Percentiles rank a stretch among this genome's conserved stretches.
Conservation (phyloP, 2,113 vertebrate genomes). For the Scomber colias region DNA sequence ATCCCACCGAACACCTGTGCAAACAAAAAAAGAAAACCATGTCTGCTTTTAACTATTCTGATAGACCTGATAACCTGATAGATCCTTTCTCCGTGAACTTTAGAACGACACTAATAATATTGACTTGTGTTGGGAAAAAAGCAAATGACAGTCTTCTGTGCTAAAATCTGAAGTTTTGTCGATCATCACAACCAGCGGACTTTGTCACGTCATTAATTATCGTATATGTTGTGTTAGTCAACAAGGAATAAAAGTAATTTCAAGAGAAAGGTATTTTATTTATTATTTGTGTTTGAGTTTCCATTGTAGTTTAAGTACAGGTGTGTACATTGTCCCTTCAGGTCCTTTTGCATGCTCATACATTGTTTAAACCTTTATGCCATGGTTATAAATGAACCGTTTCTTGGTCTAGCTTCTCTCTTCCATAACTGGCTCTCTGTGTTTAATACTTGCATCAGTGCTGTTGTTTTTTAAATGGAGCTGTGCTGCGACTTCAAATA, state of each 20-base stretch:
- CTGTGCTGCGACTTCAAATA: constrained; percentile 38
- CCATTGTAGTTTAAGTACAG: neutral
- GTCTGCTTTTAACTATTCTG: neutral
- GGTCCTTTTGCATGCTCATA: neutral
- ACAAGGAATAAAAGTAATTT: too few relatives aligned
- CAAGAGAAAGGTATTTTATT: neutral
- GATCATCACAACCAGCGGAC: too few relatives aligned
- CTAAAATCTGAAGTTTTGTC: too few relatives aligned
- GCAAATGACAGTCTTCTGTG: too few relatives aligned
- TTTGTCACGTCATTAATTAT: too few relatives aligned
- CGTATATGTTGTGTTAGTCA: too few relatives aligned
- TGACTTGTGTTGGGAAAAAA: too few relatives aligned
- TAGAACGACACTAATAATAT: too few relatives aligned
- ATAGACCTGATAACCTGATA: neutral
- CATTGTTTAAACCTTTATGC: neutral
- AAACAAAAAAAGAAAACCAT: neutral
- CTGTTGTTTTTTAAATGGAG: constrained; percentile 27
- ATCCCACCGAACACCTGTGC: neutral
- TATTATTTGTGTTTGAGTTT: neutral
- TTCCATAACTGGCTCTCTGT: neutral
- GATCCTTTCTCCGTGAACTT: too few relatives aligned
- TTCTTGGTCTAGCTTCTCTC: neutral
- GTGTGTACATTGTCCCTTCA: neutral
- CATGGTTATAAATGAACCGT: neutral
- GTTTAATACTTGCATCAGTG: constrained; percentile 16